Conservation (phyloP, 2,888 invertebrate genomes). For the Lomographa bimaculata region DNA sequence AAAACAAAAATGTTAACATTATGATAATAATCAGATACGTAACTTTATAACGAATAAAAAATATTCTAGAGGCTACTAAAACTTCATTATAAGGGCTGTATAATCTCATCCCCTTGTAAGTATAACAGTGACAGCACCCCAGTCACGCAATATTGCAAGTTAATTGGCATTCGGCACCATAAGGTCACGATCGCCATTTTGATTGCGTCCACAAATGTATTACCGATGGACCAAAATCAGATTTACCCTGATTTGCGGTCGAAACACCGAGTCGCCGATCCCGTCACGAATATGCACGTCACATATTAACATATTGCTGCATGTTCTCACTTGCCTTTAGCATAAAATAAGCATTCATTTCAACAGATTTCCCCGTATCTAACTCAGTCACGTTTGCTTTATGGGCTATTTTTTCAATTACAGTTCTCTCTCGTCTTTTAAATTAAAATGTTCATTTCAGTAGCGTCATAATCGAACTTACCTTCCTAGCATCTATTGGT, state of each 20-base stretch:
- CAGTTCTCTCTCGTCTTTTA: too few relatives aligned
- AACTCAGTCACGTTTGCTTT: background rate
- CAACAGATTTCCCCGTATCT: background rate
- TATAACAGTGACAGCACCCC: conserved; percentile 10
- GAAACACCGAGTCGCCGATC: conserved; percentile 28
- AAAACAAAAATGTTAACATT: too few relatives aligned
- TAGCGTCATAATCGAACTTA: too few relatives aligned
- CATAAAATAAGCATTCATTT: background rate
- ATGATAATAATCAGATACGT: too few relatives aligned
- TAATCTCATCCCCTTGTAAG: conserved; percentile 1
- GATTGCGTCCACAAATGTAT: conserved; percentile 51
- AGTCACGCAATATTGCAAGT: conserved; percentile 28
- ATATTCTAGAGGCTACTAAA: too few relatives aligned
- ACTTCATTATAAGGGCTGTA: too few relatives aligned
- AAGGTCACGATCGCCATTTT: conserved; percentile 40
- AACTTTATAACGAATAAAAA: too few relatives aligned
- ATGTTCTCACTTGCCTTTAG: conserved; percentile 14
- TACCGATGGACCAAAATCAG: conserved; percentile 43
- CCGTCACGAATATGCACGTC: conserved; percentile 34
- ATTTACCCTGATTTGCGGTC: conserved; percentile 49
- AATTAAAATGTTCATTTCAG: too few relatives aligned
- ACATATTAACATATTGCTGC: conserved; percentile 23
- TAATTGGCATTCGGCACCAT: conserved; percentile 37
- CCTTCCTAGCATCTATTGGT: background rate
- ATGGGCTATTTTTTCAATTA: background rate